These are phyloP conservation scores for Pontoporia blainvillei DNA, from an alignment of 2,113 vertebrate genomes.

Conservation along the genomic window DNA sequence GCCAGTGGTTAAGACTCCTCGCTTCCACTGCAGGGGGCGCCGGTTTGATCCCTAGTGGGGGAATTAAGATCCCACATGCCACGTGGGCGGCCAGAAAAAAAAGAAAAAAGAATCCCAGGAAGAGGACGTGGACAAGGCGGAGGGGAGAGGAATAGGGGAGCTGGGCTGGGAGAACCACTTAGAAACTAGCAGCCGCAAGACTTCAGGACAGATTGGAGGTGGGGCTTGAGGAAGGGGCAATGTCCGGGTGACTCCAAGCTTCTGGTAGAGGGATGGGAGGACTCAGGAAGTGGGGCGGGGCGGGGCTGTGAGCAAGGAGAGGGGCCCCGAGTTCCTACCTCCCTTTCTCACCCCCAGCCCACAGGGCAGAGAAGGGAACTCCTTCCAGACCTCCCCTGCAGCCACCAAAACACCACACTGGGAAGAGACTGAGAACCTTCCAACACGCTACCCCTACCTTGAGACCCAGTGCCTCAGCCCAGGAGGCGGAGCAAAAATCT, in stretches of 20 bases:
- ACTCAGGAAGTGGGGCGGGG: not conserved
- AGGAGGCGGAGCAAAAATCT: not conserved
- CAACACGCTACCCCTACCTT: fast-evolving
- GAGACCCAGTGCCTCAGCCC: too few species aligned
- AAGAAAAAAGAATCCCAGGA: not conserved
- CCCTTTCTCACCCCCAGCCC: not conserved
- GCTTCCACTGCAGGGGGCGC: too few species aligned
- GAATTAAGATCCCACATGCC: not conserved
- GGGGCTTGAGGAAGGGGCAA: not conserved
- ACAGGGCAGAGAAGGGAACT: not conserved
- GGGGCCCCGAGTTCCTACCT: too few species aligned
- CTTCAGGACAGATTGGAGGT: not conserved
- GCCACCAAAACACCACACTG: fast-evolving
- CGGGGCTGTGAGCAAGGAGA: not conserved
- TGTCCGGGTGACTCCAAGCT: not conserved
- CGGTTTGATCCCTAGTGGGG: not conserved
- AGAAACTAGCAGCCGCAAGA: not conserved
- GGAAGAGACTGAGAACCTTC: not conserved
- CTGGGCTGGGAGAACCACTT: not conserved
- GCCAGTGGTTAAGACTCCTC: too few species aligned
- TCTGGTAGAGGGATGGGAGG: not conserved
- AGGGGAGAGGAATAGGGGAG: too few species aligned
- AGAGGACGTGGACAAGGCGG: not conserved
- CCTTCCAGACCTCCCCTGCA: not conserved
- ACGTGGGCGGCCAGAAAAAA: not conserved